These are phyloP conservation scores for Lamproptera curius DNA, from an alignment of 2,888 invertebrate genomes.

Conservation along the genomic window DNA sequence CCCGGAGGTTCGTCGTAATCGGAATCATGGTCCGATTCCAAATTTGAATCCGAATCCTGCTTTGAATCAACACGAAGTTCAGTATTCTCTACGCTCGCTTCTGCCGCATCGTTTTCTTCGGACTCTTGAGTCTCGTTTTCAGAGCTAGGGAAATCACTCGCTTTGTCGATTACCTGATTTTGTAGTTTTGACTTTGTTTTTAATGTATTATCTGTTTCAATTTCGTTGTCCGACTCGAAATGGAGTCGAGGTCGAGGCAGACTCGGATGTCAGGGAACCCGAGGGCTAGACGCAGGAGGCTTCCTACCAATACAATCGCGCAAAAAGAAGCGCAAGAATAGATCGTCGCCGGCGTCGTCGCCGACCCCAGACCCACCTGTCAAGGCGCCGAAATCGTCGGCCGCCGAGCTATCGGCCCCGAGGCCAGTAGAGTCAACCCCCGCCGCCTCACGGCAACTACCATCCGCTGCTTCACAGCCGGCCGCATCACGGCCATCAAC, in stretches of 20 bases:
- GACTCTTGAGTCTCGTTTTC: conserved; percentile 29
- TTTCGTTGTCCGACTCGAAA: conserved; percentile 42
- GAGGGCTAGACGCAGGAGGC: too few species aligned
- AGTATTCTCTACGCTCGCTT: conserved; percentile 12
- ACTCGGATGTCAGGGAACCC: too few species aligned
- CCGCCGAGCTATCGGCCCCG: too few species aligned
- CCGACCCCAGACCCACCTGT: too few species aligned
- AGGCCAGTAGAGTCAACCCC: too few species aligned
- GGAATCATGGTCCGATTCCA: conserved; percentile 32
- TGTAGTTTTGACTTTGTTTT: conserved; percentile 42
- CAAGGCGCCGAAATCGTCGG: too few species aligned
- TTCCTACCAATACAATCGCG: too few species aligned
- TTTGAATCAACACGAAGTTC: conserved; percentile 34
- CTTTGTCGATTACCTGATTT: conserved; percentile 37
- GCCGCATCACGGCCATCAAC: too few species aligned
- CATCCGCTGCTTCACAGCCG: too few species aligned
- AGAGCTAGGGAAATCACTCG: conserved; percentile 29
- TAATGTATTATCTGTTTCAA: conserved; percentile 41
- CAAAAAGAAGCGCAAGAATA: too few species aligned
- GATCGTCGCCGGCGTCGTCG: too few species aligned
- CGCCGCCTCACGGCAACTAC: too few species aligned
- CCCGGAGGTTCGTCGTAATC: conserved; percentile 59
- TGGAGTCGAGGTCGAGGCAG: conserved; percentile 33
- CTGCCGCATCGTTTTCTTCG: conserved; percentile 40
- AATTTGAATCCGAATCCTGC: conserved; percentile 41